Evolutionary conservation across 2,888 invertebrate species (phyloP).

Genomic region (Chrysolina americana): DNA sequence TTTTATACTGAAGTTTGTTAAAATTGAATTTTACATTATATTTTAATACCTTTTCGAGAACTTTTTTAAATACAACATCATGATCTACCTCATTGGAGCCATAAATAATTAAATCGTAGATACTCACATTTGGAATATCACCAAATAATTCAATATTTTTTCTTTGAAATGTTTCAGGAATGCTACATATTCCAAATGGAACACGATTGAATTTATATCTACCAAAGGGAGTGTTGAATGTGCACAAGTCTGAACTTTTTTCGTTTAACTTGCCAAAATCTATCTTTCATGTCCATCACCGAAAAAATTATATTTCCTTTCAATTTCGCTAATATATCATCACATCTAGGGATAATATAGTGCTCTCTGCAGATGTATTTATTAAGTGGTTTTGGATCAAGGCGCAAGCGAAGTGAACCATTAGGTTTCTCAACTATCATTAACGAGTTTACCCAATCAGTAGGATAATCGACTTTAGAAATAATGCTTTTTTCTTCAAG

Average conservation of each 20-base stretch:
- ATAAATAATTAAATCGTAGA: conserved; percentile 33
- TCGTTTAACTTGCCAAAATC: not conserved
- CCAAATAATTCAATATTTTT: conserved; percentile 32
- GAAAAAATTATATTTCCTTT: too few relatives aligned
- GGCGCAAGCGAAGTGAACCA: not conserved
- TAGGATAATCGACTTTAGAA: conserved; percentile 44
- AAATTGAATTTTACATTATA: conserved; percentile 28
- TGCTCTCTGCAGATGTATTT: too few relatives aligned
- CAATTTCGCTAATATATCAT: too few relatives aligned
- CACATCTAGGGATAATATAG: not conserved
- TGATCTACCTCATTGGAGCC: conserved; percentile 2
- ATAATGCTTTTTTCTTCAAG: conserved; percentile 46
- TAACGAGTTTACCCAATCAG: conserved; percentile 16
- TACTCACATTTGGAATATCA: conserved; percentile 25
- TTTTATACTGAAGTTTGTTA: conserved; percentile 10
- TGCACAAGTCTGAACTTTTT: conserved; percentile 19
- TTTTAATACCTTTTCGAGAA: conserved; percentile 16
- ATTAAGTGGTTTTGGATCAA: too few relatives aligned
- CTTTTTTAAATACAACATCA: conserved; percentile 16
- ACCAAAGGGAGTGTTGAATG: conserved; percentile 52
- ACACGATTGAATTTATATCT: conserved; percentile 29
- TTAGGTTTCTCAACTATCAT: conserved; percentile 16
- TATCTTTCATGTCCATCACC: not conserved
- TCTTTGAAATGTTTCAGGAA: conserved; percentile 34
- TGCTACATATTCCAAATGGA: conserved; percentile 26